Base-by-base conservation (phyloP, 2,888 invertebrate genomes). In the Operophtera brumata region DNA sequence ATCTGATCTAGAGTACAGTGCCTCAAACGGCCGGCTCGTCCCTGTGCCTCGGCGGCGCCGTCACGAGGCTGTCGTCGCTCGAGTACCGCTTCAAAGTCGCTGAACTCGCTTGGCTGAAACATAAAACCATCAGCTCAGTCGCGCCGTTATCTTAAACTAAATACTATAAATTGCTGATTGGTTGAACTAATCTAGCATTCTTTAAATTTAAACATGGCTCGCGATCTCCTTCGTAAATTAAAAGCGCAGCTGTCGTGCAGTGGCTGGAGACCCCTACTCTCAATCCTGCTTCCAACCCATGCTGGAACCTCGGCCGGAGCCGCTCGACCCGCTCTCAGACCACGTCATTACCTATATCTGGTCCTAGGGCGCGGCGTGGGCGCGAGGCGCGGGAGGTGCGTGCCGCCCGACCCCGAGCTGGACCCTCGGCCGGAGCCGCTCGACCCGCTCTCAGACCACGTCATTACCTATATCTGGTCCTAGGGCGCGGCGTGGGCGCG, bases 61-160 rank as follows among this genome's bases (percentile, higher is more conserved):
- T 85, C 62, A 90, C 88, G 35, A 90, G 68, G 61, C 91, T 91
- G 70, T 91, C 91, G 58, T 90, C 91, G 49, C 90, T 90, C 2
- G 90, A 83, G 54, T 90, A 91, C 0, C 91, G 82, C 69, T 90
- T 91, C 61, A 90, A 60, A 1, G 82, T 79, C 1, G 81, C 76
- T 1, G 83, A 81, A 57, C 86, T 86, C 10, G 80, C 81, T 70
- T 86, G 82, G 47, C 87, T 89, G 75, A 35, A 78, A 78, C 28
- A 43, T 11, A 47, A 34, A 47, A 39, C 20, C 8, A 10, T 12
- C n/a, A 39, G 20, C 6, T 36, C 13, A 34, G 6, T 34, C 26
- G 6, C 8, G 26, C n/a, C n/a, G n/a, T n/a, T n/a, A n/a, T n/a
- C n/a, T n/a, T n/a, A n/a, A n/a, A n/a, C n/a, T n/a, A n/a, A n/a